phyloP scores from a whole-genome alignment of 1,140 invertebrate species.

The Octopus sinensis region DNA sequence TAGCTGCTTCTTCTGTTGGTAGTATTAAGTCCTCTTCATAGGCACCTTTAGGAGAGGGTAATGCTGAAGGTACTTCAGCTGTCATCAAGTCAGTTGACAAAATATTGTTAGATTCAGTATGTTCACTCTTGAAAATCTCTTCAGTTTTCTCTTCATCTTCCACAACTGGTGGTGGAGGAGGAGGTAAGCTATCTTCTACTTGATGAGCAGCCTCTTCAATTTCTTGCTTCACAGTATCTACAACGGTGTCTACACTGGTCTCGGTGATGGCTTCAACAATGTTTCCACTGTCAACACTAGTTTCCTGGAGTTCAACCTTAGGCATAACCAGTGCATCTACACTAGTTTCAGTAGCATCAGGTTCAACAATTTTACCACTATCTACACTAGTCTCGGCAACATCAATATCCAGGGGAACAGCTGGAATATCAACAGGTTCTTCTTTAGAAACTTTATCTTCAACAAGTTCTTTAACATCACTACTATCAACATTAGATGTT shows the following conservation, averaged over 20 bases:
- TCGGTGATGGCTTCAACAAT: neutral
- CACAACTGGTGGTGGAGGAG: neutral
- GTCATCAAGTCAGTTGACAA: neutral
- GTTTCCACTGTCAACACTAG: neutral
- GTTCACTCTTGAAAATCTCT: constrained; percentile 2
- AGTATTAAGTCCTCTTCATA: neutral
- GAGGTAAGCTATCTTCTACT: neutral
- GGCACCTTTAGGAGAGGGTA: neutral
- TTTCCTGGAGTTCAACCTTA: neutral
- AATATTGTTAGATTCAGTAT: neutral
- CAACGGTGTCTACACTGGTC: neutral
- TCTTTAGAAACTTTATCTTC: neutral
- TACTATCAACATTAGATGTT: neutral
- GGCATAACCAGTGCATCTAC: neutral
- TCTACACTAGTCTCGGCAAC: neutral
- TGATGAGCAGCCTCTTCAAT: too few relatives aligned
- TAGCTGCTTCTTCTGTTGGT: neutral
- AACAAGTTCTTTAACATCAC: neutral
- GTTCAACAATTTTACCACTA: neutral
- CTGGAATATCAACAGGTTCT: neutral
- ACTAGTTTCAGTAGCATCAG: neutral
- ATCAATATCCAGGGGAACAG: neutral
- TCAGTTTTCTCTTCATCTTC: constrained; percentile 15
- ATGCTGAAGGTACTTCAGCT: neutral
- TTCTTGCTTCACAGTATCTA: neutral